A percentile compares a stretch with the other conserved stretches of the same genome.
These are phyloP conservation scores for Sorex araneus DNA, from an alignment of 2,113 vertebrate species.

Conservation along the genomic window DNA sequence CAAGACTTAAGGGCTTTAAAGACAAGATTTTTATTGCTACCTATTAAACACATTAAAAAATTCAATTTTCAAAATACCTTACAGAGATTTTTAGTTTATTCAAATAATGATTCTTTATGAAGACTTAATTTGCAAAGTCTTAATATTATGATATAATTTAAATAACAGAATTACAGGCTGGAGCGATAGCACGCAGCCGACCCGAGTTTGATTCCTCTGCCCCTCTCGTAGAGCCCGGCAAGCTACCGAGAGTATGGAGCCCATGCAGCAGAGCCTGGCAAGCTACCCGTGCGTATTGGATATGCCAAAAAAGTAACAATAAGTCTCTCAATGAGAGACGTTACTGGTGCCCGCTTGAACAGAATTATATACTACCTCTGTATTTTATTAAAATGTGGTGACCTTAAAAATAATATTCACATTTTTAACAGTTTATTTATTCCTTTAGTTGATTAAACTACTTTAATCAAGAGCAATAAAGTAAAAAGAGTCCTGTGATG, in stretches of 20 bases:
- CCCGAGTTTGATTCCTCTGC: no score
- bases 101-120: neutral
- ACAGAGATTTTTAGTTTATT: neutral
- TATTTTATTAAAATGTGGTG: neutral
- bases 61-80: neutral
- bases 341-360: no score
- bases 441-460: neutral
- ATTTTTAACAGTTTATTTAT: neutral
- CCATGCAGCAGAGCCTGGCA: no score
- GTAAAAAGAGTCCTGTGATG: neutral
- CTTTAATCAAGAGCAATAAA: conserved; percentile 40
- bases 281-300: no score
- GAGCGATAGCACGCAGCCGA: no score
- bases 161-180: neutral
- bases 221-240: no score
- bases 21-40: neutral
- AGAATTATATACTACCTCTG: neutral
- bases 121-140: neutral
- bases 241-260: no score
- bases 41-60: conserved; percentile 21
- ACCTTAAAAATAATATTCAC: neutral
- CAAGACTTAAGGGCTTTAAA: neutral
- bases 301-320: no score
- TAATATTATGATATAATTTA: neutral
- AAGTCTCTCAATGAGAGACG: no score